Evolutionary conservation across 64 coral and sea anemone genomes (phyloP), one percentile per base, ranked within the genome.

Genomic region (Catalaphyllia jardinei): DNA sequence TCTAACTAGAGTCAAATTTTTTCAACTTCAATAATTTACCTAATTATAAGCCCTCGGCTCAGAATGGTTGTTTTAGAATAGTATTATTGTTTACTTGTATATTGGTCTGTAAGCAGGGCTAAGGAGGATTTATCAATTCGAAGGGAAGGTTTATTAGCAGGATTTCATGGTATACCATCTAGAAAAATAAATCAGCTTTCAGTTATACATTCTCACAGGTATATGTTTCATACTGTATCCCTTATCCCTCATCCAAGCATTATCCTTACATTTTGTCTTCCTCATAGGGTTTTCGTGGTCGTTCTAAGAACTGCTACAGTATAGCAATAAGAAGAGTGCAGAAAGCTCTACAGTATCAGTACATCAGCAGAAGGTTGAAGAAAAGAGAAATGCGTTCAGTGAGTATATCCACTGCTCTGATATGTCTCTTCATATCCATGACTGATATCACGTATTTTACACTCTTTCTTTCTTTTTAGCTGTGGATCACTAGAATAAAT

Each of bases 331-430:
- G 91, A 74, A 89, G 91, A 51, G 97, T 99, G 8, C 97, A 99
- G 17, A 99, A 99, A 63, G 91, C 93, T 9, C 33, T 99, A 28
- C 97, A 99, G 39, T 95, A 95, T 67, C 93, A 99, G 46, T 99
- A 99, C 80, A 79, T 93, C 52, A 95, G 93, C 27, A 95, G 97
- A 67, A 92, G 81, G 62, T 73, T 92, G 1, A 95, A 95, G 74
- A 99, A 99, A 31, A 93, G 97, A 71, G 93, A 99, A 76, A 99
- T 99, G 97, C 86, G 97, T 93, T 88, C 93, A 85, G 97, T 99
- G 49, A 90, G 95, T 93, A 88, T 51, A 20, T 29, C 28, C 20
- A 86, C 33, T 9, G 14, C 52, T 31, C 29, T 79, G 50, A 13
- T 57, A 0, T 57, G 15, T 13, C 54, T 14, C 10, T 0, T 57